Base-by-base conservation (phyloP, 2,888 invertebrate genomes). In the Dinocampus coccinellae region DNA sequence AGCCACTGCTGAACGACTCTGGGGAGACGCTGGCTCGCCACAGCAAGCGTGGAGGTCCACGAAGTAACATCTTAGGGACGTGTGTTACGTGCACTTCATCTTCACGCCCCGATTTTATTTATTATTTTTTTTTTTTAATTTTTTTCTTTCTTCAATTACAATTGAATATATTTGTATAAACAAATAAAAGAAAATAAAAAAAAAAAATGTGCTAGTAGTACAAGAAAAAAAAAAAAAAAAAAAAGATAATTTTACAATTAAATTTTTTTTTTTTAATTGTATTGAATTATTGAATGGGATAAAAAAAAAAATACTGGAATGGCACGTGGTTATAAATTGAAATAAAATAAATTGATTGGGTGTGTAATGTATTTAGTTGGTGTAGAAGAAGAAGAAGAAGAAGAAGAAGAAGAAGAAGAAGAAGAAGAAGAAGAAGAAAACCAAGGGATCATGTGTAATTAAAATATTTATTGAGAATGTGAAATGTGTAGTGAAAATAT, bases 31-130 rank as follows among this genome's bases (percentile, higher is more conserved):
- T n/a, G 4, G 20, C 11, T 16, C 34, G 62, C n/a, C 69, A 62
- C 26, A 69, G 55, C 62, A 24, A 61, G 69, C 62, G 69, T 69
- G 69, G 62, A 62, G 62, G 69, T 69, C 69, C 55, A 69, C 62
- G 26, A 36, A 52, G 69, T 53, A 69, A 69, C 69, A 69, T 69
- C 69, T 42, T 52, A 33, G 13, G 13, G n/a, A 13, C 13, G 39
- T n/a, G 6, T n/a, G n/a, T 39, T 4, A 39, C 39, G 10, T 9
- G 9, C 22, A 22, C 24, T n/a, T n/a, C n/a, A n/a, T n/a, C n/a
- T n/a, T n/a, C n/a, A 53, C 24, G 22, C 24, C 52, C 52, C 6
- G n/a, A n/a, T n/a, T n/a, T n/a, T n/a, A n/a, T n/a, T n/a, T n/a
- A n/a, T n/a, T n/a, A n/a, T n/a, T n/a, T n/a, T n/a, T n/a, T n/a